phyloP scores from a whole-genome alignment of 2,113 vertebrate genomes.

The Clarias gariepinus region DNA sequence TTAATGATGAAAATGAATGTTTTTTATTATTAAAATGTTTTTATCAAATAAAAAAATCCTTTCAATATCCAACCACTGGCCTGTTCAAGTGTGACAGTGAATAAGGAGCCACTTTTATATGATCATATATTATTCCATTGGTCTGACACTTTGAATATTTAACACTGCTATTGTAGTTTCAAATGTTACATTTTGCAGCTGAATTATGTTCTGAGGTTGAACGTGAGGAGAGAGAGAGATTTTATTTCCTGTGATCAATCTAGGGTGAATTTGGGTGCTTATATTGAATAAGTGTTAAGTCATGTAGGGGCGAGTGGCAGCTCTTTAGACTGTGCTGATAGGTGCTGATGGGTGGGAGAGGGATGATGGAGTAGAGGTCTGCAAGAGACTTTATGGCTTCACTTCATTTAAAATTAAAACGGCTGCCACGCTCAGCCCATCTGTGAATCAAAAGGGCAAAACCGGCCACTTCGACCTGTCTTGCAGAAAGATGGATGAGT shows the following conservation, averaged over 20 bases:
- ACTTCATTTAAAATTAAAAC: constrained; percentile 66
- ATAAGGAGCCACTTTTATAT: constrained; percentile 52
- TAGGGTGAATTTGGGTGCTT: constrained; percentile 50
- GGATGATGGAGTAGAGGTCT: constrained; percentile 51
- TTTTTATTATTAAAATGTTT: not conserved
- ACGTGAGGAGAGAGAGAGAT: constrained; percentile 40
- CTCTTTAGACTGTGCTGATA: constrained; percentile 47
- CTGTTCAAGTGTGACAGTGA: not conserved
- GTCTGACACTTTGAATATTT: constrained; percentile 49
- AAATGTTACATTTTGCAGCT: constrained; percentile 50
- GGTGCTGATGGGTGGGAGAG: constrained; percentile 46
- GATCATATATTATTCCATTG: constrained; percentile 55
- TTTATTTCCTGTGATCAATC: constrained; percentile 48
- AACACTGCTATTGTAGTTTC: constrained; percentile 51
- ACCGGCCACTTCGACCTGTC: constrained; percentile 61
- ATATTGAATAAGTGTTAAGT: constrained; percentile 59
- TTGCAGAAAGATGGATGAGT: constrained; percentile 54
- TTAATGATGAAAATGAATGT: not conserved
- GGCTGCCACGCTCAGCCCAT: constrained; percentile 56
- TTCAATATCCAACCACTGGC: not conserved
- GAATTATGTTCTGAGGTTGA: constrained; percentile 56
- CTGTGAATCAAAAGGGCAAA: constrained; percentile 62
- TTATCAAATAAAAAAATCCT: not conserved
- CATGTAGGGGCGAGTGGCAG: constrained; percentile 48
- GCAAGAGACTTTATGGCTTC: constrained; percentile 52